Evolutionary conservation across 2,888 invertebrate genomes (phyloP), one percentile per base, ranked within the genome.

Genomic region (Leptinotarsa tumamoca): DNA sequence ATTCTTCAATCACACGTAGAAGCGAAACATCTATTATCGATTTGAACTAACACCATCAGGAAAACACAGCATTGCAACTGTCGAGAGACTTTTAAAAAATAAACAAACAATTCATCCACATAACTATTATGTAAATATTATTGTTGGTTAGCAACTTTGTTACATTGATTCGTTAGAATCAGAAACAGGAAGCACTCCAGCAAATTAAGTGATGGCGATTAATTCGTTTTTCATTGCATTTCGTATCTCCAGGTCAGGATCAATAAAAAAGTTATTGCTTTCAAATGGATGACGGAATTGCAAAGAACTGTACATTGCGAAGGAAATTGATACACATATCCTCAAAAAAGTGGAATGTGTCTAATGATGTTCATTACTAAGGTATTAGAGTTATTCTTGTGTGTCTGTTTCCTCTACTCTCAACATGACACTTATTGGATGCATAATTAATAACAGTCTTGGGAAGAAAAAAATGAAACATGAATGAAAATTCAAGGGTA

Each of bases 91-190:
- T 63, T 63, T n/a, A 15, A 43, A 63, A 63, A 33, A 43, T 21
- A 63, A 63, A 63, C 43, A 63, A 63, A 33, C 63, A 63, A 63
- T 63, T 63, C 43, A 15, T 33, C 17, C 17, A 33, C 63, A 63
- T 63, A 63, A 63, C 17, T 43, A 63, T 63, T 43, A 63, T 43
- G 43, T 63, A 63, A 63, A 63, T 18, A 63, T 63, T 63, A n/a
- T 63, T 27, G 43, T 43, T 63, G 33, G 43, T 33, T 63, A n/a
- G 63, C 63, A 43, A 63, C 63, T 33, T 63, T 63, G 63, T 63
- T 33, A n/a, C n/a, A n/a, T 10, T 63, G 33, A 63, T 43, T 63
- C n/a, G n/a, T 43, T 43, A 63, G 2, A 17, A 63, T 63, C n/a
- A 63, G 43, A 58, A 23, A 58, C 58, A 27, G 58, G 58, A 58